phyloP scores from a whole-genome alignment of 2,888 invertebrate species.

The Esperia sulphurella region DNA sequence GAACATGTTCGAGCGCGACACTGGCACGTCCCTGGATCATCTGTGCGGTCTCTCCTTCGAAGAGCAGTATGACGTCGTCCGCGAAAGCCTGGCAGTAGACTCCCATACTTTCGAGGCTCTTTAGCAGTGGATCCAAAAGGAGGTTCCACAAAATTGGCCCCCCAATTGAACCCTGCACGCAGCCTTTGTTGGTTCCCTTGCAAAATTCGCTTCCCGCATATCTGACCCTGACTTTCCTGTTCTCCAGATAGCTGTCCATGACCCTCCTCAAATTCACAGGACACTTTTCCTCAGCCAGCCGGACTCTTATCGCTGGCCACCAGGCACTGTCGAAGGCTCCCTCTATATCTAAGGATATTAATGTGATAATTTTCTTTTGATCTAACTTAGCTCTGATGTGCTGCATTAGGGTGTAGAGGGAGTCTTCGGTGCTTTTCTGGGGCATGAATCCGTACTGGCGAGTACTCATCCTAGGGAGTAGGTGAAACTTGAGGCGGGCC shows the following conservation, averaged over 20 bases:
- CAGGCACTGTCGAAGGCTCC: conserved; percentile 10
- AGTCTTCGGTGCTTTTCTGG: conserved; percentile 7
- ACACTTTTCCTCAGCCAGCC: conserved; percentile 9
- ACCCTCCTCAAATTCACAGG: conserved; percentile 8
- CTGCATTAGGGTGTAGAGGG: conserved; percentile 2
- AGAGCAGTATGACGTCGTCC: conserved; percentile 9
- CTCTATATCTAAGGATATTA: conserved; percentile 14
- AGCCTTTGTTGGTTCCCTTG: conserved; percentile 6
- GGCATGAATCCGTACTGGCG: conserved; percentile 15
- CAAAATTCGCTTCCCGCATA: background rate
- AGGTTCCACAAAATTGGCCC: conserved; percentile 16
- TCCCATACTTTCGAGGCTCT: background rate
- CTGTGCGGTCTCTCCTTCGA: conserved; percentile 5
- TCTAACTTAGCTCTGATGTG: background rate
- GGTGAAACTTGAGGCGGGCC: conserved; percentile 1
- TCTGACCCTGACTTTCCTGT: background rate
- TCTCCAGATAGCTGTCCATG: conserved; percentile 6
- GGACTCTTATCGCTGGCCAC: conserved; percentile 12
- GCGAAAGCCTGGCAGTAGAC: conserved; percentile 14
- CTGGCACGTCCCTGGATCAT: conserved; percentile 9
- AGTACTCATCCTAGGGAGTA: conserved; percentile 4
- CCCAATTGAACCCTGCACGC: conserved; percentile 15
- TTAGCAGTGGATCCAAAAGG: conserved; percentile 9
- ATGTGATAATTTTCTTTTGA: conserved; percentile 1
- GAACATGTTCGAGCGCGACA: conserved; percentile 8